Base-by-base conservation (phyloP, 1,140 invertebrate genomes). In the Drosophila sproati region DNA sequence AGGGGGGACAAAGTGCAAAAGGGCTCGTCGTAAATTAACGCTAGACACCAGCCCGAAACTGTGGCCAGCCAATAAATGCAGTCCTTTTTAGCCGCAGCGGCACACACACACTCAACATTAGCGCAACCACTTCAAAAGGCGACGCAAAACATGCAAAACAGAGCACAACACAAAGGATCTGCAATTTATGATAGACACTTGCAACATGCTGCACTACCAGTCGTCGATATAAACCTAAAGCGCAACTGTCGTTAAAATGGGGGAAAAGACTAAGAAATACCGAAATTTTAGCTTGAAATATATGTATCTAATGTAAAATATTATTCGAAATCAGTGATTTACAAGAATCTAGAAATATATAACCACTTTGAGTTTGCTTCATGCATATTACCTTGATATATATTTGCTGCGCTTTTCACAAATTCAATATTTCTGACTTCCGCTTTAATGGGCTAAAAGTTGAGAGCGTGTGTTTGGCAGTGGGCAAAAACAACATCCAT, bases 21-120 rank as follows among this genome's bases (percentile, higher is more conserved):
- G 79, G 82, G 67, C 86, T 88, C 82, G 82, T 87, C 83, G 82
- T 87, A 87, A 87, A 87, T 87, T 87, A 86, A 86, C 76, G 79
- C 82, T 80, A 75, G 55, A 71, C 64, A 73, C 63, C 57, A 43
- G 10, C 10, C 39, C 32, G 57, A 50, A 61, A 77, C 66, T 69
- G 60, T 37, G 51, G 52, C 52, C 45, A 37, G 56, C 48, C 73
- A 68, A 69, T 64, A 54, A 52, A 57, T 57, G 61, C 48, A 47
- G 2, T 50, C 43, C 6, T 37, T 31, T 31, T 43, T 43, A 43
- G 41, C 31, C 48, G 78, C 39, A n/a, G 50, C 52, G 43, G 52
- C 5, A 43, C 39, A n/a, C 10, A 43, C 39, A 43, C 39, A 43
- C 51, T 55, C 67, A 69, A 86, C 78, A 86, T 86, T 86, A 86